Evolutionary conservation across 2,113 vertebrate genomes (phyloP), one percentile per base, ranked within the genome.

Genomic region (Podarcis muralis): DNA sequence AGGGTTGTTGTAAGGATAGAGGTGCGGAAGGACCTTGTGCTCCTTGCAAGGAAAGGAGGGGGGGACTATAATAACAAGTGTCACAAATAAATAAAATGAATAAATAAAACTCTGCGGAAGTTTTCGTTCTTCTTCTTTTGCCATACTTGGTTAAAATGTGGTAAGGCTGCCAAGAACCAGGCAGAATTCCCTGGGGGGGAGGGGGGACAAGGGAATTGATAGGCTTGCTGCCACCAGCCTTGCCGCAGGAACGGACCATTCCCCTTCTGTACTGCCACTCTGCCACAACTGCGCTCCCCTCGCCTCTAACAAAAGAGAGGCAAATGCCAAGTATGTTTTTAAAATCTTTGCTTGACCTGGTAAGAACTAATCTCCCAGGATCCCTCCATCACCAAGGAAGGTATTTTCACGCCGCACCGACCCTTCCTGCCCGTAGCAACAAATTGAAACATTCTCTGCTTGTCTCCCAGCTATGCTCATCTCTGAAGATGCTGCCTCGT

Each of bases 401-500:
- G 65, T 12, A 53, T 37, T 66, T 68, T 53, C 32, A 77, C n/a
- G 22, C 72, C 32, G 11, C 66, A 27, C 72, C 15, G 37, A 78
- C 65, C 3, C n/a, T 84, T 68, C 13, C 57, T 32, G 8, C 48
- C 3, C 81, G 32, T 69, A 20, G 74, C 7, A 77, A 88, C 40
- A 78, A 78, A 88, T 83, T 83, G 81, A 83, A 76, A 53, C 72
- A 53, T 83, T 77, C 81, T 57, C 81, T 57, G 72, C 35, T 37
- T 77, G 71, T 88, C 78, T 72, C 78, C 66, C 62, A n/a, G 81
- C 25, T 7, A 69, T 37, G 87, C 18, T 77, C 87, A 37, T 84
- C 81, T 88, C 62, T 25, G 40, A 69, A 78, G 68, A 77, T 83
- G 81, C 65, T 88, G 87, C 84, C 72, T 57, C 2, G 72, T 85